These are phyloP conservation scores for Rhabdophis nuchalis DNA, from an alignment of 2,797 vertebrate species.

Conservation along the genomic window DNA sequence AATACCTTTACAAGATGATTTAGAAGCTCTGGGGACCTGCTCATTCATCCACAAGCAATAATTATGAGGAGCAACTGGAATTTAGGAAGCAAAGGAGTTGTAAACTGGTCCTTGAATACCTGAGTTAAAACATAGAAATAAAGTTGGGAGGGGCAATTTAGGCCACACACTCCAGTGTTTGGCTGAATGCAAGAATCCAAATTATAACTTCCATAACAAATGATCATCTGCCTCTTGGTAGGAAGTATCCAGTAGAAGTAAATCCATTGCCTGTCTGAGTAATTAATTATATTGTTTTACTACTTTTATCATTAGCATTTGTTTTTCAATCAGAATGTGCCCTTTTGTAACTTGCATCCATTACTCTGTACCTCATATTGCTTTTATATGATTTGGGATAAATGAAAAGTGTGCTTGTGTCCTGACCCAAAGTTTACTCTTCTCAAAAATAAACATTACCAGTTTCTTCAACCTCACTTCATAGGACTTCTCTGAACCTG, in stretches of 20 bases:
- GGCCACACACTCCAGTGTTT: background rate
- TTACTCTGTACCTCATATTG: background rate
- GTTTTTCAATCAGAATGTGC: background rate
- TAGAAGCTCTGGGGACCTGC: background rate
- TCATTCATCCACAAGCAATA: background rate
- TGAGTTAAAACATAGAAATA: background rate
- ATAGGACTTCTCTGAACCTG: background rate
- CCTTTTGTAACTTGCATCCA: background rate
- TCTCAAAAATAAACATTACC: background rate
- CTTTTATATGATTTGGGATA: background rate
- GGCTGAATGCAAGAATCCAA: background rate
- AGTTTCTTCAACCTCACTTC: background rate
- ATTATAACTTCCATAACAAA: background rate
- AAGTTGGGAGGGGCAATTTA: background rate
- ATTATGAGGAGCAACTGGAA: background rate
- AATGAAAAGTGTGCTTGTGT: background rate
- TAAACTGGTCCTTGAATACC: background rate
- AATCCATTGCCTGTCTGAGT: background rate
- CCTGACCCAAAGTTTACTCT: background rate
- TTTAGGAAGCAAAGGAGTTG: background rate
- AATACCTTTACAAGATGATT: too few relatives aligned
- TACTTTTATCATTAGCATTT: background rate
- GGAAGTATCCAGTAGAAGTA: background rate
- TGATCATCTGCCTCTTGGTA: background rate
- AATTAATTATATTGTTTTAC: background rate